Conservation (phyloP, 1,140 invertebrate species). For the Kradibia gibbosae region DNA sequence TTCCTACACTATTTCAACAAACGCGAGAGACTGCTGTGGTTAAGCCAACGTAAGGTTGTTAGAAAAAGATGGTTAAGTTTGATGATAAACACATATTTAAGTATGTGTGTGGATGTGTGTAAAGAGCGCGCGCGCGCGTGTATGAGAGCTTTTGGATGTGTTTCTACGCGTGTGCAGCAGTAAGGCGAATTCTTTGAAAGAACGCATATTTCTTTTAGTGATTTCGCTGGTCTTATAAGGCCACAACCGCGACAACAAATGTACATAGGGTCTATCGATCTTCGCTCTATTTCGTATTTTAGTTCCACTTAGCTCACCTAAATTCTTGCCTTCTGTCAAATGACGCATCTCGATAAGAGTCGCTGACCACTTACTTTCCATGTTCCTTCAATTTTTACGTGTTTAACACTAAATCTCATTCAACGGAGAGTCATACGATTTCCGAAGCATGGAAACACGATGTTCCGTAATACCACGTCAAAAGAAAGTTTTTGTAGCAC, state of each 20-base stretch:
- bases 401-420: neutral
- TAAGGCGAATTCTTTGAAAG: conserved; percentile 53
- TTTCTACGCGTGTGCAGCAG: neutral
- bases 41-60: neutral
- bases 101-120: neutral
- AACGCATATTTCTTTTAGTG: conserved; percentile 70
- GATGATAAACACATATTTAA: neutral
- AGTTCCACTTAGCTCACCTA: conserved; percentile 53
- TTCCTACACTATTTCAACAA: conserved; percentile 18
- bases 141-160: no score
- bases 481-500: conserved; percentile 50
- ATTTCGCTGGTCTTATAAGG: conserved; percentile 58
- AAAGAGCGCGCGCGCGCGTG: no score
- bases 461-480: conserved; percentile 47
- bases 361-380: neutral
- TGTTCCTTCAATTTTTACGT: neutral
- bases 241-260: neutral
- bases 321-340: conserved; percentile 53
- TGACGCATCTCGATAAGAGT: conserved; percentile 34
- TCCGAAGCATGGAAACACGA: neutral
- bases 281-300: conserved; percentile 60
- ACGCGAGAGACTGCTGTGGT: neutral
- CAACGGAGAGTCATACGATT: neutral
- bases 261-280: conserved; percentile 54
- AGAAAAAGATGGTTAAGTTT: neutral